A percentile compares a stretch with the other conserved stretches of the same genome.
phyloP scores from a whole-genome alignment of 1,140 invertebrate genomes.

The Tetramorium simillimum region DNA sequence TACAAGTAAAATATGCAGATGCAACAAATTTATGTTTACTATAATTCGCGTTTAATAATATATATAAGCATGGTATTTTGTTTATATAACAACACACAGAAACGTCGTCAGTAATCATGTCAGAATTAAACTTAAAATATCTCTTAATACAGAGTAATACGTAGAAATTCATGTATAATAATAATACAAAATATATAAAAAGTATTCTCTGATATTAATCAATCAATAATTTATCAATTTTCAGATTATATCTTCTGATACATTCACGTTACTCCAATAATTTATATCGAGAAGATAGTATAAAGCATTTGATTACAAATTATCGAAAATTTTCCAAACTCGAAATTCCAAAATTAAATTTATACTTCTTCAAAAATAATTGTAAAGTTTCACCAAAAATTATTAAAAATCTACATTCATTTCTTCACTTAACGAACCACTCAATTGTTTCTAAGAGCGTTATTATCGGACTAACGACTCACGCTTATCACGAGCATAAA shows the following conservation, averaged over 20 bases:
- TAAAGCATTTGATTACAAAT: not conserved
- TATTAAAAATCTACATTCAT: not conserved
- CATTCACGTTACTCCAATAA: not conserved
- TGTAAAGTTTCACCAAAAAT: not conserved
- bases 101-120: not conserved
- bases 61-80: not conserved
- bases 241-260: not conserved
- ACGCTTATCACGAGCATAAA: conserved; percentile 1
- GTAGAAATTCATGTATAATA: not conserved
- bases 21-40: not conserved
- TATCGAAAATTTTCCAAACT: not conserved
- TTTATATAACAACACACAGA: not conserved
- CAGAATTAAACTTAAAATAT: conserved; percentile 1
- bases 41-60: conserved; percentile 7
- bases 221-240: not conserved
- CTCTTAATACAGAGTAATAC: not conserved
- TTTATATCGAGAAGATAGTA: not conserved
- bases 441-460: no score
- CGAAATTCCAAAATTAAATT: not conserved
- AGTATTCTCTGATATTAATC: not conserved
- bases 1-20: not conserved
- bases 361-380: not conserved
- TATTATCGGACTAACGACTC: not conserved
- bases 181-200: not conserved
- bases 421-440: no score